Base-by-base conservation (phyloP, 2,888 invertebrate genomes). In the Antheraea yamamai region DNA sequence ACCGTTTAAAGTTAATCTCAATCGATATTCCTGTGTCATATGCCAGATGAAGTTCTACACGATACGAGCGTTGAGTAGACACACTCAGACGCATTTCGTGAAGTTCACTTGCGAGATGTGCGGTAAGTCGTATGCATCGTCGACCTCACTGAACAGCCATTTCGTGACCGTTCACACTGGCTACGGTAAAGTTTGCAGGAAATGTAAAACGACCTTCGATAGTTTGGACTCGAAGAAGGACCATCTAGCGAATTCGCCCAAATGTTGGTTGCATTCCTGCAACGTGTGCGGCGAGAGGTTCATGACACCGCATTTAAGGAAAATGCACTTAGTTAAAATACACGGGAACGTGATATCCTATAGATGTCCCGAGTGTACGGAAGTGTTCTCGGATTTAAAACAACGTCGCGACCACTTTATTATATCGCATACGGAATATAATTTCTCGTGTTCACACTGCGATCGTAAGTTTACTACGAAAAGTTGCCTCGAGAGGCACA, bases 61-160 rank as follows among this genome's bases (percentile, higher is more conserved):
- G 39, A 75, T 88, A 8, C 79, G 85, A 10, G 79, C 83, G 1
- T 77, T 88, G 30, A 86, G 85, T 61, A 79, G 84, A n/a, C 88
- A 88, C 71, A 84, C 83, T n/a, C 82, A 84, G 35, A 80, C 80
- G 4, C 88, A 88, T 77, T 88, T 82, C 73, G 73, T 78, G 0
- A 84, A 82, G 52, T 84, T 77, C 61, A 86, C 85, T 1, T 88
- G 88, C 74, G 85, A 87, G 55, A 78, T 79, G 7, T 88, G 88
- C 66, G 87, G 87, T 0, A 86, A 84, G 47, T 82, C 84, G 1
- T 87, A 83, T 75, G 78, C 83, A 0, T 82, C 84, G 0, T 77
- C 77, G 6, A 79, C 80, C 1, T 79, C 84, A 2, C 75, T 87
- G 26, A 80, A 81, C 75, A 77, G 79, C 0, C 87, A 87, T 66